Evolutionary conservation across 2,888 invertebrate species (phyloP).

Genomic region (Stenodera caucasica): DNA sequence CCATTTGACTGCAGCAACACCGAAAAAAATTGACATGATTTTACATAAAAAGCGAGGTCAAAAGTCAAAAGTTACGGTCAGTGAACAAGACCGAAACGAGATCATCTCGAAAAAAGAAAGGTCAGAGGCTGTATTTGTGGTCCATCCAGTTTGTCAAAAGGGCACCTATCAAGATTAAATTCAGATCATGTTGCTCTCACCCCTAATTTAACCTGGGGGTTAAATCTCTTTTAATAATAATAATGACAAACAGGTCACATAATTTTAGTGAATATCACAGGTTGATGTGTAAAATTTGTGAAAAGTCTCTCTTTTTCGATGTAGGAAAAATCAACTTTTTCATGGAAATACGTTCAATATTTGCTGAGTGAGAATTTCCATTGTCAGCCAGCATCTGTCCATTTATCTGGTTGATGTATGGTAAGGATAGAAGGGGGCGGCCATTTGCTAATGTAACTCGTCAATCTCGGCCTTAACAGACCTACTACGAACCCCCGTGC

Average conservation of each 20-base stretch:
- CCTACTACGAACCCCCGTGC: constrained; percentile 14
- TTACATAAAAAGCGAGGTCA: constrained; percentile 13
- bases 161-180: constrained; percentile 23
- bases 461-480: constrained; percentile 47
- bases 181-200: constrained; percentile 19
- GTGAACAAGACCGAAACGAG: constrained; percentile 26
- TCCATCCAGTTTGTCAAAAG: constrained; percentile 14
- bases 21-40: constrained; percentile 11
- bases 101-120: constrained; percentile 13
- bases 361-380: constrained; percentile 45
- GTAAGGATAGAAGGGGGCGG: constrained; percentile 35
- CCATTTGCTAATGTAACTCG: constrained; percentile 55
- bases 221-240: constrained; percentile 13
- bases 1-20: too few species aligned
- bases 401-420: constrained; percentile 24
- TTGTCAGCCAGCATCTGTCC: constrained; percentile 51
- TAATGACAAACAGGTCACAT: constrained; percentile 1
- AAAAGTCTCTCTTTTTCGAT: too few species aligned
- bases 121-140: constrained; percentile 13
- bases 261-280: constrained; percentile 8
- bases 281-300: too few species aligned
- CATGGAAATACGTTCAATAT: constrained; percentile 8
- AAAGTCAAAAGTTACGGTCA: constrained; percentile 20
- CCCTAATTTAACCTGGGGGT: constrained; percentile 13
- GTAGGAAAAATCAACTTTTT: constrained; percentile 4